Base-by-base conservation (phyloP, 1,140 invertebrate genomes). In the Bombus confusus region DNA sequence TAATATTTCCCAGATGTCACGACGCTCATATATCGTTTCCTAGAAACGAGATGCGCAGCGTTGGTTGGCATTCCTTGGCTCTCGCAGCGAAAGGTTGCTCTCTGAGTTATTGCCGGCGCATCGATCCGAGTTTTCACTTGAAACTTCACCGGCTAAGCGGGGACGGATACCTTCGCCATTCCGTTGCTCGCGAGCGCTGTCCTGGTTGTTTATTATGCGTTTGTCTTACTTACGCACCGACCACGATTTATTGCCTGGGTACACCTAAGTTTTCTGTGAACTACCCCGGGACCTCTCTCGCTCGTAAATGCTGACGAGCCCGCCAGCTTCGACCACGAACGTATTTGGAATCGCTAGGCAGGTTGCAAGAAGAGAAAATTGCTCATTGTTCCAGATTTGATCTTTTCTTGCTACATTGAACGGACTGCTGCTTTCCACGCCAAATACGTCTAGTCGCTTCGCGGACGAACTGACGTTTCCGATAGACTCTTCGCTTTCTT, bases 41-140 rank as follows among this genome's bases (percentile, higher is more conserved):
- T 85, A 81, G 83, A 85, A 85, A 57, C 83, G 57, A 83, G 74
- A 77, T n/a, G 39, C 73, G 34, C 34, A 18, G 37, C 31, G 41
- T 25, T 25, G 43, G 28, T n/a, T 12, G n/a, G 43, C 78, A 85
- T 80, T 85, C 78, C 41, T 28, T 31, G 41, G 39, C 43, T 80
- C 77, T 80, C 43, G 31, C 22, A 57, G 78, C 78, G 83, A 85
- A 74, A 85, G 83, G 83, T 81, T 85, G 83, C 41, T 68, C 43
- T 59, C 84, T 85, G 79, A 85, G 71, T 85, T 85, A 85, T 85
- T 81, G 79, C 84, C 59, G 43, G 78, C 79, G 71, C 84, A 85
- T 85, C 79, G 84, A 85, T 85, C 84, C 79, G 84, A 85, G 84
- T 85, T 85, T 85, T 85, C 84, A 85, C 84, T 85, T 85, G 52